phyloP scores from a whole-genome alignment of 2,888 invertebrate species.

The Hyles lineata region DNA sequence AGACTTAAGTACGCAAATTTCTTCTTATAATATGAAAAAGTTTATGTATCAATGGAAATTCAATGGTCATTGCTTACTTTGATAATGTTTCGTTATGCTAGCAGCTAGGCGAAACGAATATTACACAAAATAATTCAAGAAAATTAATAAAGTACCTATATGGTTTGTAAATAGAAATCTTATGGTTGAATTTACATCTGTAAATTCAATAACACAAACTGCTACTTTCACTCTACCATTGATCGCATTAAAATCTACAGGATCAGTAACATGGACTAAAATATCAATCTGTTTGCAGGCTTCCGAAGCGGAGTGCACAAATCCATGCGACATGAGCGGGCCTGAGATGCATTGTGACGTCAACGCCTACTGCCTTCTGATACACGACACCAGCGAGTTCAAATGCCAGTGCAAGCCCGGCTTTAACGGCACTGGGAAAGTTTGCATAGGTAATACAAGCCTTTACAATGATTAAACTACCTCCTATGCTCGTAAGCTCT shows the following conservation, averaged over 20 bases:
- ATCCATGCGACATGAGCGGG: slow-evolving; percentile 94
- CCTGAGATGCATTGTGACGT: slow-evolving; percentile 93
- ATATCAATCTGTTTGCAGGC: slow-evolving; percentile 77
- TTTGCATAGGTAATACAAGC: slow-evolving; percentile 85
- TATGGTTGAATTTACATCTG: neutral
- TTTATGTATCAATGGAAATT: too few species aligned
- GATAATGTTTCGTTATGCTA: too few species aligned
- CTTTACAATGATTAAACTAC: neutral
- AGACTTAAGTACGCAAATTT: too few species aligned
- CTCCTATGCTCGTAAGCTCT: neutral
- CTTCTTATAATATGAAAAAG: too few species aligned
- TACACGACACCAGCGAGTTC: slow-evolving; percentile 93
- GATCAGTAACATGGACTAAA: too few species aligned
- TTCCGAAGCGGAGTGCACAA: slow-evolving; percentile 92
- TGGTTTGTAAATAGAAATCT: neutral
- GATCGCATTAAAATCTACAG: too few species aligned
- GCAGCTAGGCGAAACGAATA: too few species aligned
- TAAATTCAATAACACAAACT: too few species aligned
- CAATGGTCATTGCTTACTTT: too few species aligned
- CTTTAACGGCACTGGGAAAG: slow-evolving; percentile 94
- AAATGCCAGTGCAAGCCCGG: slow-evolving; percentile 97
- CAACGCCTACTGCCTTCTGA: slow-evolving; percentile 94
- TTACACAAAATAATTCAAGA: neutral
- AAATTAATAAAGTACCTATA: neutral
- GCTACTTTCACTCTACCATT: too few species aligned